Conservation (phyloP, 2,888 invertebrate genomes). For the Pemphredon lugubris region DNA sequence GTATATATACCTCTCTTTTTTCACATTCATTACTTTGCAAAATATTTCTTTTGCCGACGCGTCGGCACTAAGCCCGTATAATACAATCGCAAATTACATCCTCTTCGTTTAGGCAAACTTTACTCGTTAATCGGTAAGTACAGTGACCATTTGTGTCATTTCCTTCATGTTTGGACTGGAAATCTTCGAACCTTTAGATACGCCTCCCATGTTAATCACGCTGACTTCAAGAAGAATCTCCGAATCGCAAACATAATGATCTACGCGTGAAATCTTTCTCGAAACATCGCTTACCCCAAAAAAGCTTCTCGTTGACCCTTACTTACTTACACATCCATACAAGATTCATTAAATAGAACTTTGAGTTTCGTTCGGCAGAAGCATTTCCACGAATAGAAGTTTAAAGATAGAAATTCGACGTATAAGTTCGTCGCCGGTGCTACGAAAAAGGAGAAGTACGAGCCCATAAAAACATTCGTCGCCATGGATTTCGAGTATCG, state of each 20-base stretch:
- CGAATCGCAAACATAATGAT: conserved; percentile 30
- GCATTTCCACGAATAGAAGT: conserved; percentile 20
- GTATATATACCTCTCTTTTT: conserved; percentile 58
- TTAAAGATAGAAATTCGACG: conserved; percentile 8
- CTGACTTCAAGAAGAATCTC: conserved; percentile 27
- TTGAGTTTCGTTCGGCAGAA: conserved; percentile 15
- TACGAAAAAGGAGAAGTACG: conserved; percentile 29
- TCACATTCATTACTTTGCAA: conserved; percentile 74
- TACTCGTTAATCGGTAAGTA: conserved; percentile 72
- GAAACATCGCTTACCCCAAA: background rate
- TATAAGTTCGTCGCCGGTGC: conserved; percentile 10
- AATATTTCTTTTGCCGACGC: conserved; percentile 73
- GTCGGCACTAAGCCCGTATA: conserved; percentile 73
- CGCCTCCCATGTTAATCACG: conserved; percentile 18
- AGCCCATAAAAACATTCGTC: conserved; percentile 21
- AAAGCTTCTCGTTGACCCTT: conserved; percentile 6
- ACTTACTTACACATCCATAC: conserved; percentile 16
- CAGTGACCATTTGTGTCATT: conserved; percentile 69
- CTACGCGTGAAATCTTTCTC: conserved; percentile 16
- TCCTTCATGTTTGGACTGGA: conserved; percentile 5
- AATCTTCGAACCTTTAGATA: conserved; percentile 19
- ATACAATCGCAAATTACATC: conserved; percentile 73
- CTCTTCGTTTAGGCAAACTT: conserved; percentile 71
- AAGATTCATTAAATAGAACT: conserved; percentile 15
- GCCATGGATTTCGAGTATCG: conserved; percentile 25